Evolutionary conservation across 2,113 vertebrate species (phyloP).

Genomic region (Eidolon helvum): DNA sequence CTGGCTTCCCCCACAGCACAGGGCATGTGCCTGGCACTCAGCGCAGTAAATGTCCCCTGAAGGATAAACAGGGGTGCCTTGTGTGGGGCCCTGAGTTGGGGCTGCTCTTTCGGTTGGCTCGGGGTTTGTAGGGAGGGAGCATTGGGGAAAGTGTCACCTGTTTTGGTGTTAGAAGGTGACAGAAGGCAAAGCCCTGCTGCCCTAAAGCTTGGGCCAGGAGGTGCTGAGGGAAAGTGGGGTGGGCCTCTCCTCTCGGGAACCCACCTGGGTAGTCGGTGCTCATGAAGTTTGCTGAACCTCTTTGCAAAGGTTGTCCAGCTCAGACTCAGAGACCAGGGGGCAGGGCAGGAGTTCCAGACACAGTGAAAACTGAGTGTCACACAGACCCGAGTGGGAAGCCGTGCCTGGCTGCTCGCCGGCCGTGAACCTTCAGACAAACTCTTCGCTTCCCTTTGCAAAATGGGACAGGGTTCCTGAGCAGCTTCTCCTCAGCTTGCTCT

Average conservation of each 20-base stretch:
- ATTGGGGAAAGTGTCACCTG: not conserved
- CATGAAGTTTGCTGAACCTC: accelerated
- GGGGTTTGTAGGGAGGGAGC: not conserved
- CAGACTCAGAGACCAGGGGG: not conserved
- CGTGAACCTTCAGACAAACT: not conserved
- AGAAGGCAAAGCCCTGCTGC: not conserved
- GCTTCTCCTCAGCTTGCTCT: not conserved
- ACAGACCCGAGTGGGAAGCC: not conserved
- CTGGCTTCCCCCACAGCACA: no score
- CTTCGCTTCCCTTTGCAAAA: not conserved
- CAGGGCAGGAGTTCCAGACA: accelerated
- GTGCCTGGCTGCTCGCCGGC: accelerated
- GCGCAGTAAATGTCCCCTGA: not conserved
- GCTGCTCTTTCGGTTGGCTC: not conserved
- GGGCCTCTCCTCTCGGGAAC: not conserved
- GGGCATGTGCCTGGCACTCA: accelerated
- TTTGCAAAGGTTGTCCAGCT: not conserved
- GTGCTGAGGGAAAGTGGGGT: no score
- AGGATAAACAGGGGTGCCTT: accelerated
- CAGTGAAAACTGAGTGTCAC: accelerated
- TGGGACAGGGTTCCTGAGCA: not conserved
- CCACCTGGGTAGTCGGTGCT: accelerated
- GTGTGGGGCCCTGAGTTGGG: not conserved
- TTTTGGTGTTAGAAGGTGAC: not conserved
- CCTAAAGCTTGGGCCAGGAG: no score